Conservation (phyloP, 1,140 invertebrate species). For the Holotrichia oblita region DNA sequence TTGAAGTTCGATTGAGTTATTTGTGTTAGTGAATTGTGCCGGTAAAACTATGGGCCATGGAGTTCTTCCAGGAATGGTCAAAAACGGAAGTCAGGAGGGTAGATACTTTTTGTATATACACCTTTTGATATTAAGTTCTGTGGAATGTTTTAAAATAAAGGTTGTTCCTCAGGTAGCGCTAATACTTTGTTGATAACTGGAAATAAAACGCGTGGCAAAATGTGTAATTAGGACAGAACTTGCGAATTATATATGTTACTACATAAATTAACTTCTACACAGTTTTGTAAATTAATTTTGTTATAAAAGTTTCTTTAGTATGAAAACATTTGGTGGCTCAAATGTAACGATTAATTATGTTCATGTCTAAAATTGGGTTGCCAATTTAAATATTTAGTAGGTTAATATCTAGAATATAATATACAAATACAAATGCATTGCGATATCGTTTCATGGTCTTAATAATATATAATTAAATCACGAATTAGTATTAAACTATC, state of each 20-base stretch:
- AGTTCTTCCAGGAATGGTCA: constrained; percentile 57
- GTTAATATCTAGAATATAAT: too few species aligned
- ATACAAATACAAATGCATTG: too few species aligned
- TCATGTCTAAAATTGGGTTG: too few species aligned
- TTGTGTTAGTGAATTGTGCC: constrained; percentile 10
- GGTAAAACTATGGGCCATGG: constrained; percentile 54
- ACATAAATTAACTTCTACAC: too few species aligned
- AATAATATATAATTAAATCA: too few species aligned
- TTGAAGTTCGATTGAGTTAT: not conserved
- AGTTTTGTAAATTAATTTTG: too few species aligned
- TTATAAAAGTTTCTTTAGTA: too few species aligned
- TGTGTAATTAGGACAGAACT: not conserved
- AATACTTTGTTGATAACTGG: not conserved
- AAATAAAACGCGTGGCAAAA: not conserved
- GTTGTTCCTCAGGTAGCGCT: not conserved
- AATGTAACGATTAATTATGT: too few species aligned
- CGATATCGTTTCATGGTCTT: too few species aligned
- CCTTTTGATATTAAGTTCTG: not conserved
- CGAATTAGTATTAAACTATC: too few species aligned
- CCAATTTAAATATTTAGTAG: too few species aligned
- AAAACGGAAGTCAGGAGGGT: constrained; percentile 44
- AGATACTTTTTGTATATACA: constrained; percentile 21
- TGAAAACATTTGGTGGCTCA: too few species aligned
- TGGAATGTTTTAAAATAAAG: not conserved
- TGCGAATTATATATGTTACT: not conserved